phyloP scores from a whole-genome alignment of 2,113 vertebrate genomes.

The Antechinus flavipes region DNA sequence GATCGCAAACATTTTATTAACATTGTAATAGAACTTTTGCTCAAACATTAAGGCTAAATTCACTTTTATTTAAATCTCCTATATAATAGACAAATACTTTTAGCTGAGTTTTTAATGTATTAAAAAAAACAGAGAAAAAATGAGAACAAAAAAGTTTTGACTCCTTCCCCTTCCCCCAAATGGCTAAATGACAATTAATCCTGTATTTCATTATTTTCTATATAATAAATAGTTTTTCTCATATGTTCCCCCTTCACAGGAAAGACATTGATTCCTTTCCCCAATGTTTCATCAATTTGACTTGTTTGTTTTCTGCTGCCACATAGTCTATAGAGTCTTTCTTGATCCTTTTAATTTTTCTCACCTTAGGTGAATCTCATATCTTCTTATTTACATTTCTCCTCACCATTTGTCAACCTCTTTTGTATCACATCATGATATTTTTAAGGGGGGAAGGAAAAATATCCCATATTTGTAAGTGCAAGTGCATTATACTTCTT shows the following conservation, averaged over 20 bases:
- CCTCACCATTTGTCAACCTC: not conserved
- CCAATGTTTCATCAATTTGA: not conserved
- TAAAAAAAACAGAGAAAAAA: not conserved
- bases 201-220: not conserved
- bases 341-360: not conserved
- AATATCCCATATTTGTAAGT: not conserved
- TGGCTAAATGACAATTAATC: not conserved
- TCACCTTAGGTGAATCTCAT: not conserved
- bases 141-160: not conserved
- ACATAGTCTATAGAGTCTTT: not conserved
- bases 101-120: not conserved
- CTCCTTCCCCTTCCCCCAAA: not conserved
- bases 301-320: not conserved
- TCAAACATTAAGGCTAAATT: not conserved
- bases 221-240: not conserved
- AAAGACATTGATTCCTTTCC: not conserved
- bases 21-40: not conserved
- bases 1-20: not conserved
- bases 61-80: not conserved
- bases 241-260: not conserved
- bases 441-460: not conserved
- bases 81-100: not conserved
- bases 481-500: not conserved
- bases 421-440: not conserved
- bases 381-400: not conserved